phyloP scores from a whole-genome alignment of 1,140 invertebrate species.

The Nixonia krombeini region DNA sequence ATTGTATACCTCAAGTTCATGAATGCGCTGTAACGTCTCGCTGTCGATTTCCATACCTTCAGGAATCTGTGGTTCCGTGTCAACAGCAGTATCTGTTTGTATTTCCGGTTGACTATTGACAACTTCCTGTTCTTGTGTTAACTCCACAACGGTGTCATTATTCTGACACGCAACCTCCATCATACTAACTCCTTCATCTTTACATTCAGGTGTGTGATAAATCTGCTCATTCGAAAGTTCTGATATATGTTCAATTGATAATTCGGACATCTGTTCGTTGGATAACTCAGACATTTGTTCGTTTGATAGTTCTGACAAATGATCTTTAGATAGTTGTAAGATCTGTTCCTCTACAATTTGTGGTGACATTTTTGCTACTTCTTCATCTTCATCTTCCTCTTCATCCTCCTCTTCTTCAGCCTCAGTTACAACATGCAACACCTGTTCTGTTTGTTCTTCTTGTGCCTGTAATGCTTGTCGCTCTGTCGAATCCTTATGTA shows the following conservation, averaged over 20 bases:
- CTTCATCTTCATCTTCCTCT: conserved; percentile 18
- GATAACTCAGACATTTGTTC: conserved; percentile 4
- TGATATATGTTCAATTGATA: conserved; percentile 51
- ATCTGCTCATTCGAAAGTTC: conserved; percentile 56
- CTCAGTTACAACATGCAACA: too few species aligned
- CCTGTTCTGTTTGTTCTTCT: conserved; percentile 11
- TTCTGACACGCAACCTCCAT: conserved; percentile 24
- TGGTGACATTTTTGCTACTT: conserved; percentile 31
- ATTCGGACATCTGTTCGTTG: conserved; percentile 48
- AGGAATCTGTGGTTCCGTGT: conserved; percentile 61
- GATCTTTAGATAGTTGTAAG: conserved; percentile 49
- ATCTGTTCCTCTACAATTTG: conserved; percentile 53
- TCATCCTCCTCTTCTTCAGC: conserved; percentile 10
- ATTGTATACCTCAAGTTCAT: conserved; percentile 67
- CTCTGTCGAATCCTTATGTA: too few species aligned
- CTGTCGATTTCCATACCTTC: conserved; percentile 69
- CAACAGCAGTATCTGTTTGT: conserved; percentile 44
- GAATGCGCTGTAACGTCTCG: conserved; percentile 67
- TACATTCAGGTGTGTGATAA: conserved; percentile 56
- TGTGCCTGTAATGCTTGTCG: too few species aligned
- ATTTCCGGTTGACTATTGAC: conserved; percentile 12
- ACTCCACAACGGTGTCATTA: conserved; percentile 10
- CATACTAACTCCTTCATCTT: conserved; percentile 16
- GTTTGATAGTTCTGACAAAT: neutral
- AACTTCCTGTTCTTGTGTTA: too few species aligned